Evolutionary conservation across 1,140 invertebrate genomes (phyloP), one percentile per base, ranked within the genome.

Genomic region (Melitaea cinxia): DNA sequence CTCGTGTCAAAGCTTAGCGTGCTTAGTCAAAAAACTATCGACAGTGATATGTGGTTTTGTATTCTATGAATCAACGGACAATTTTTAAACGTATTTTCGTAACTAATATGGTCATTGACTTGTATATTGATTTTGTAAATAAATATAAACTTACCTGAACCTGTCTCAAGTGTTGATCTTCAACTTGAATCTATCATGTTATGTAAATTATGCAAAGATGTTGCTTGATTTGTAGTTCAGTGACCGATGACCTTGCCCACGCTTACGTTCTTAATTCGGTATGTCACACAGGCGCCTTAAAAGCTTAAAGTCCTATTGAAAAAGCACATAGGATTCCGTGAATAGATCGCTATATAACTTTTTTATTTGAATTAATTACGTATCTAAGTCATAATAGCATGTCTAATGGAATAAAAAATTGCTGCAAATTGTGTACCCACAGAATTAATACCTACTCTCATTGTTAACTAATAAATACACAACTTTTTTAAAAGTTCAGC

Each of bases 121-220:
- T 65, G 15, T 12, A 19, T 26, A 24, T 66, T 42, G 24, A 55
- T 65, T 77, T 67, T 71, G 54, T 49, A 60, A 76, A 80, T 75
- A 80, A 82, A 84, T 70, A 80, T 71, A 75, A 75, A 77, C 54
- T 78, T 82, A 72, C n/a, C 66, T 80, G 74, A 80, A 82, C 82
- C 73, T 68, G 76, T 76, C 76, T 80, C 65, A 77, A 82, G 77
- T 88, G 80, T 88, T 82, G 81, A 73, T 84, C 63, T 85, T 80
- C 58, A 73, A 77, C 72, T 87, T 77, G 74, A 78, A 62, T 83
- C 79, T 83, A 84, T 84, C 81, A 77, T 80, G 83, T 90, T 90
- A 90, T 90, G 85, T 88, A 83, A 90, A 90, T 90, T 80, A 83
- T 68, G 68, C 71, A 78, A 80, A 81, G 75, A 65, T 70, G 42